Percentiles rank a stretch among this genome's conserved stretches.
These are phyloP conservation scores for Hydrocynus forskahlii DNA, from an alignment of 2,797 vertebrate genomes.

Conservation along the genomic window DNA sequence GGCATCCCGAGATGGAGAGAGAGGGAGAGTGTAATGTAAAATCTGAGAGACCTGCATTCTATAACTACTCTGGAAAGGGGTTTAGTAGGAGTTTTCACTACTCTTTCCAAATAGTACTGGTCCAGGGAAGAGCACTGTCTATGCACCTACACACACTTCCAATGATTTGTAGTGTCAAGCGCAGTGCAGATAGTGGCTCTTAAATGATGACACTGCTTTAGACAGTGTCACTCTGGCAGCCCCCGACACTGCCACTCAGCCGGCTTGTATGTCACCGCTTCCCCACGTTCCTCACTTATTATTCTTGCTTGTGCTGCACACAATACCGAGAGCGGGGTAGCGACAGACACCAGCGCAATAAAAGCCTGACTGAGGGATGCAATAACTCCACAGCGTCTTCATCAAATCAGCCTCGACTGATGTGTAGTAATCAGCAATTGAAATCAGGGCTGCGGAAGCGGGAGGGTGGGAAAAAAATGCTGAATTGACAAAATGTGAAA, in stretches of 20 bases:
- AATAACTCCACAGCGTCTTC: conserved; percentile 69
- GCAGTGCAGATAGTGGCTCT: conserved; percentile 33
- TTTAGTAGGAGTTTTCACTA: too few relatives aligned
- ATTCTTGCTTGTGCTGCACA: conserved; percentile 35
- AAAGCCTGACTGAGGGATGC: conserved; percentile 64
- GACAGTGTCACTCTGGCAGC: conserved; percentile 35
- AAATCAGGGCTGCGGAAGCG: conserved; percentile 66
- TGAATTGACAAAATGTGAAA: conserved; percentile 78
- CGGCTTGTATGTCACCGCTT: conserved; percentile 31
- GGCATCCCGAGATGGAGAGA: too few relatives aligned
- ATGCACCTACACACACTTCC: not conserved
- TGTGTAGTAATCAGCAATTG: conserved; percentile 76
- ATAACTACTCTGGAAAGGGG: too few relatives aligned
- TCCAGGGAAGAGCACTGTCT: too few relatives aligned
- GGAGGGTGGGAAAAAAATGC: conserved; percentile 61
- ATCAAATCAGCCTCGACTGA: conserved; percentile 75
- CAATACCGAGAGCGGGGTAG: conserved; percentile 26
- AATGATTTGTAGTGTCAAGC: not conserved
- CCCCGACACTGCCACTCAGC: conserved; percentile 51
- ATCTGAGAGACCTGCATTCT: too few relatives aligned
- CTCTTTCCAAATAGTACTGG: too few relatives aligned
- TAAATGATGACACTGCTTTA: conserved; percentile 51
- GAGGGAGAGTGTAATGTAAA: too few relatives aligned
- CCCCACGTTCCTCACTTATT: conserved; percentile 48
- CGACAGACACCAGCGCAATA: conserved; percentile 67